Evolutionary conservation across 1,140 invertebrate genomes (phyloP).

Genomic region (Panagrolaimus sp.): DNA sequence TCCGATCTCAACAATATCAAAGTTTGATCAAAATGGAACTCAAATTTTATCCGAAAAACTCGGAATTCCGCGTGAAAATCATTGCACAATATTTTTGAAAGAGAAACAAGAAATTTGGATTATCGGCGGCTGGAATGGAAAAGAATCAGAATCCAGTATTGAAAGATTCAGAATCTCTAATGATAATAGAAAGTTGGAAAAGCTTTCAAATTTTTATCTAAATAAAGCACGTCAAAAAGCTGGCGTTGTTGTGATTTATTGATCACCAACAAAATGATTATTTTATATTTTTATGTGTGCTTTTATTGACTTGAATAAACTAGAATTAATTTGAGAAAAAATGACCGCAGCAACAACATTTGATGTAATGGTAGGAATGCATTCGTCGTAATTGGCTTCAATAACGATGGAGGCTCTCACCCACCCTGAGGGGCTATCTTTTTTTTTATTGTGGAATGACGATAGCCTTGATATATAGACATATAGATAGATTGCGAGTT

Average conservation of each 20-base stretch:
- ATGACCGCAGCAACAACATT: too few species aligned
- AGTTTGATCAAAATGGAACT: constrained; percentile 16
- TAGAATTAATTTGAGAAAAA: too few species aligned
- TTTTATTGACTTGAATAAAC: too few species aligned
- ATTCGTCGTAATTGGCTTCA: too few species aligned
- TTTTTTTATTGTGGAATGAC: too few species aligned
- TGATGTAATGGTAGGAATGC: too few species aligned
- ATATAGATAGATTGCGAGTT: too few species aligned
- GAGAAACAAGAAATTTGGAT: constrained; percentile 17
- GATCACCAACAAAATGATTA: too few species aligned
- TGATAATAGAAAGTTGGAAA: background rate
- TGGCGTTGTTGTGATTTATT: background rate
- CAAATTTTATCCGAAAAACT: constrained; percentile 14
- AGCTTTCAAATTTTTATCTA: background rate
- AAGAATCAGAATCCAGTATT: constrained; percentile 16
- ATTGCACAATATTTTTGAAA: constrained; percentile 21
- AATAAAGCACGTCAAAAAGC: constrained; percentile 2
- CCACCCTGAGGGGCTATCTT: too few species aligned
- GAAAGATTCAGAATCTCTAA: constrained; percentile 19
- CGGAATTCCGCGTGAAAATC: constrained; percentile 26
- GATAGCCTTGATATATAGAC: too few species aligned
- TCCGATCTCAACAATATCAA: background rate
- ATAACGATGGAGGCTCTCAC: too few species aligned
- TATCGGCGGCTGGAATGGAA: constrained; percentile 31
- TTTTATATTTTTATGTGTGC: too few species aligned